Evolutionary conservation across 2,113 vertebrate genomes (phyloP), one percentile per base, ranked within the genome.

Genomic region (Ovis canadensis): DNA sequence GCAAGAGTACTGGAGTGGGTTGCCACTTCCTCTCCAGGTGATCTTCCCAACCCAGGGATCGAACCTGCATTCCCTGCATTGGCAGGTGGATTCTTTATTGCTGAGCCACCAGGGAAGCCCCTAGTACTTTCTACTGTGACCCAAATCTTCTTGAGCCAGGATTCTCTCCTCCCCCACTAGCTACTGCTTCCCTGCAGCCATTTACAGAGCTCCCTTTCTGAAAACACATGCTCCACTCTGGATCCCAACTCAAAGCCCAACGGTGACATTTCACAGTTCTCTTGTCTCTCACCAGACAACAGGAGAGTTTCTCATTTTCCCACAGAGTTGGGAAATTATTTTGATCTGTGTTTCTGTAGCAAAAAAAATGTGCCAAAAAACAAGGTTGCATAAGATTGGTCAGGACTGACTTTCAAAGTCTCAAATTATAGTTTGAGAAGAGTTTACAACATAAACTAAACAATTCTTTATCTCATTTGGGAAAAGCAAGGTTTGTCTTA

Each of bases 281-380:
- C 50, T 96, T 52, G 21, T 95, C 88, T 97, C 84, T 94, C 91
- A 45, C 77, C 48, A 89, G 59, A 80, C 48, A 93, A 91, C 45
- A 96, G 86, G 45, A 93, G 21, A 84, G n/a, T 92, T 93, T 97
- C 77, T 96, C 78, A 80, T 97, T 97, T 97, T 59, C 57, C 33
- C 45, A 33, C 64, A 89, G 23, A 97, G 64, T 50, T 93, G 50
- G 40, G 90, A 97, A 96, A 96, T 98, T 97, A 92, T 96, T 96
- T 95, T 97, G 82, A 97, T 97, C 25, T 74, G 77, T 90, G 88
- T 91, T 89, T 97, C 77, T 80, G 55, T 23, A 81, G 59, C 89
- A 93, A 97, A 31, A 90, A 90, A 94, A 90, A 93, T 64, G 82
- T 93, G 82, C 50, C 86, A 86, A 71, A 96, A 97, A 94, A 50